phyloP scores from a whole-genome alignment of 2,888 invertebrate species.

The Oligia latruncula region DNA sequence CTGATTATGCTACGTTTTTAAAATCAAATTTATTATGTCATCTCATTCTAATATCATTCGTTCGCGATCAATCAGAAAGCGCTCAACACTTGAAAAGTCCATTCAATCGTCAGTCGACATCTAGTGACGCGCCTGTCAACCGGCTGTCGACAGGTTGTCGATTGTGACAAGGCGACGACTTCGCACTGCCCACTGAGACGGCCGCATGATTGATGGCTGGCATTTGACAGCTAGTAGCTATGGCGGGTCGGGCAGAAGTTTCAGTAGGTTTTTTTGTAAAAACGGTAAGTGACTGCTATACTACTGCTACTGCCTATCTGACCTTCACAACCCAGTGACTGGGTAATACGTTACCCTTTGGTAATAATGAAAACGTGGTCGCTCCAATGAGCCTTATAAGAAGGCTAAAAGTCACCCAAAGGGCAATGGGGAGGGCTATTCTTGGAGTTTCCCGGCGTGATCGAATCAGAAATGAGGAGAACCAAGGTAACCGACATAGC shows the following conservation, averaged over 20 bases:
- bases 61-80: constrained; percentile 14
- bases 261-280: neutral
- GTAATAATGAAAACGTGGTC: too few species aligned
- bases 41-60: neutral
- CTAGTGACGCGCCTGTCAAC: constrained; percentile 5
- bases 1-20: too few species aligned
- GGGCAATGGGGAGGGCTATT: too few species aligned
- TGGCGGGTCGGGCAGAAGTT: neutral
- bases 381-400: too few species aligned
- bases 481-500: too few species aligned
- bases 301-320: too few species aligned
- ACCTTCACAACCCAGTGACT: too few species aligned
- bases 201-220: constrained; percentile 21
- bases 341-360: too few species aligned
- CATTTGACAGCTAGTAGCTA: neutral
- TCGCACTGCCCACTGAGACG: neutral
- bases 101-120: constrained; percentile 31
- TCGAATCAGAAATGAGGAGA: too few species aligned
- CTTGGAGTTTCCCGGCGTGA: too few species aligned
- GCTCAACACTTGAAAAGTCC: constrained; percentile 11
- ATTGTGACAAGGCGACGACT: constrained; percentile 21
- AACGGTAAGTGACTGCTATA: too few species aligned
- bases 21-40: neutral
- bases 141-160: constrained; percentile 19
- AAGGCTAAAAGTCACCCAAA: too few species aligned